These are phyloP conservation scores for Galerucella pusilla DNA, from an alignment of 2,888 invertebrate genomes.

Conservation along the genomic window DNA sequence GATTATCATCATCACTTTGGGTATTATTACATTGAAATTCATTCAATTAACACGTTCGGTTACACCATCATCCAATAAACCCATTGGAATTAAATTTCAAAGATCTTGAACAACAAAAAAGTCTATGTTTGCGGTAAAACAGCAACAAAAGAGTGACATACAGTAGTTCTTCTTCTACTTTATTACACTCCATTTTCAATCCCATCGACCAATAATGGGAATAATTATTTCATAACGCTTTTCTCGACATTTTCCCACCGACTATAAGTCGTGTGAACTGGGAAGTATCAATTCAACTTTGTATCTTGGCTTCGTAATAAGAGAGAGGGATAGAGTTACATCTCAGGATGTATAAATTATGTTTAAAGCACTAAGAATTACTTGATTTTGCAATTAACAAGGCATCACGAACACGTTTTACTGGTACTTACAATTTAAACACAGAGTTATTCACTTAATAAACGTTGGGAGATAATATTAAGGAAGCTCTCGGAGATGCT, in stretches of 20 bases:
- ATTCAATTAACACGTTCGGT: too few relatives aligned
- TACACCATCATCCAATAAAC: too few relatives aligned
- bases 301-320: slow-evolving; percentile 46
- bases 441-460: slow-evolving; percentile 28
- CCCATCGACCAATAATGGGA: too few relatives aligned
- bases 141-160: too few relatives aligned
- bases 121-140: too few relatives aligned
- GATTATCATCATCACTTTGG: too few relatives aligned
- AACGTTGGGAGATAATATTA: slow-evolving; percentile 11
- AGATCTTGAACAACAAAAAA: too few relatives aligned
- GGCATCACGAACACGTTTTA: slow-evolving; percentile 35
- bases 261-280: background rate
- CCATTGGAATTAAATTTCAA: too few relatives aligned
- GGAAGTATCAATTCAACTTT: slow-evolving; percentile 53
- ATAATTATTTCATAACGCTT: too few relatives aligned
- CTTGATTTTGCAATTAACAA: slow-evolving; percentile 35
- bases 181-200: too few relatives aligned
- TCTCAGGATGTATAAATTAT: slow-evolving; percentile 54
- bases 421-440: slow-evolving; percentile 22
- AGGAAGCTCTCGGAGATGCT: background rate
- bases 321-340: slow-evolving; percentile 42
- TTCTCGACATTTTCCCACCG: background rate
- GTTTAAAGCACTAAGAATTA: slow-evolving; percentile 48
- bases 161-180: too few relatives aligned
- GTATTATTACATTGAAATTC: too few relatives aligned